phyloP scores from a whole-genome alignment of 2,113 vertebrate species.

The Nesogale talazaci region DNA sequence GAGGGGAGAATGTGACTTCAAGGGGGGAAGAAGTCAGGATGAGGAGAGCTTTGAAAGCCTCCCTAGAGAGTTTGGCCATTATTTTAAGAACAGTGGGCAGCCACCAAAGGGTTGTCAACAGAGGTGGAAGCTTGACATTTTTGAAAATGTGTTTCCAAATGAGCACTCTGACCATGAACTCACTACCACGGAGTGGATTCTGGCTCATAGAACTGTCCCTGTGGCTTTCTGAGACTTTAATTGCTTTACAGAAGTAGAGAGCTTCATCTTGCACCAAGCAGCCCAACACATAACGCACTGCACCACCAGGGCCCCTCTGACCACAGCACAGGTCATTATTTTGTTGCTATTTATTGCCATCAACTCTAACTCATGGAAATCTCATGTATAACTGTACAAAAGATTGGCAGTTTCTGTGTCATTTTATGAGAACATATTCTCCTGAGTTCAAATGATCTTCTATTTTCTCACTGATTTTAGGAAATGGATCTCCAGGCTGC shows the following conservation, averaged over 20 bases:
- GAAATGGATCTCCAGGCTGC: neutral
- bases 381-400: neutral
- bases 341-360: neutral
- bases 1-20: no score
- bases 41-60: neutral
- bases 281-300: no score
- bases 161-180: neutral
- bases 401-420: neutral
- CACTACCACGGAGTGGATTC: no score
- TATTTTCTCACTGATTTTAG: neutral
- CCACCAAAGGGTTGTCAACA: neutral
- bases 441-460: neutral
- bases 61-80: neutral
- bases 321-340: neutral
- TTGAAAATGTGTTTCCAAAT: neutral
- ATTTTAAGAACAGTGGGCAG: slow-evolving; percentile 21
- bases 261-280: no score
- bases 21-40: no score
- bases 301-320: no score
- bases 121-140: neutral
- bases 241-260: no score
- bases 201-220: no score
- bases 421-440: neutral
- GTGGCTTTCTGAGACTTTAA: no score
- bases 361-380: neutral